Evolutionary conservation across 2,113 vertebrate species (phyloP), one percentile per base, ranked within the genome.

Genomic region (Ophiodon elongatus): DNA sequence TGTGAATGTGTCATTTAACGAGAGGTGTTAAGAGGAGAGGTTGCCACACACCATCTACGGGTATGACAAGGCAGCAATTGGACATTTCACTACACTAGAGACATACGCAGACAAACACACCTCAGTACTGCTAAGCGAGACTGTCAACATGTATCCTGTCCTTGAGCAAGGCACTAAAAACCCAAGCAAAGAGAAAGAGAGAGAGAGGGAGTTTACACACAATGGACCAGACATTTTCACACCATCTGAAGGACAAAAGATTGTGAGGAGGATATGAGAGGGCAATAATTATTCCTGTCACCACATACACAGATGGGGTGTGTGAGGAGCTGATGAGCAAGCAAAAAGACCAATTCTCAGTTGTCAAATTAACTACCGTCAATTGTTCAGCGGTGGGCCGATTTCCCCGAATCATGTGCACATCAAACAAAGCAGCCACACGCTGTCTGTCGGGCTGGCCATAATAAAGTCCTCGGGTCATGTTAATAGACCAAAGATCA

Each of bases 321-420:
- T 68, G 60, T 29, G 43, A 84, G 63, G 59, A 83, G 79, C 14
- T 86, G 87, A 88, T 84, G 91, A 91, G 80, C 65, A 79, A 86
- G 83, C 81, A 87, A 82, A 83, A 82, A 69, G 56, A 62, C 63
- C 68, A 60, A 73, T 64, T 83, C 88, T 86, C 83, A 64, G 52
- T 68, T 86, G 86, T 67, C 85, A 87, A 64, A 89, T 89, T 35
- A 83, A 82, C 79, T 73, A 71, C 82, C 27, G 65, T 29, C 80
- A 45, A 89, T 87, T 89, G 82, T 86, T 84, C 47, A 25, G 52
- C 73, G 63, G 66, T 50, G 47, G 59, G 25, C 13, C 1, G 7
- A 79, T 70, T 83, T 74, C 85, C 75, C 70, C 66, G 59, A 76
- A 73, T 74, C 75, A 69, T 43, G 57, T 21, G 41, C 37, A 85